A percentile compares a stretch with the other conserved stretches of the same genome.
phyloP scores from a whole-genome alignment of 1,140 invertebrate genomes.

The Frieseomelitta varia region DNA sequence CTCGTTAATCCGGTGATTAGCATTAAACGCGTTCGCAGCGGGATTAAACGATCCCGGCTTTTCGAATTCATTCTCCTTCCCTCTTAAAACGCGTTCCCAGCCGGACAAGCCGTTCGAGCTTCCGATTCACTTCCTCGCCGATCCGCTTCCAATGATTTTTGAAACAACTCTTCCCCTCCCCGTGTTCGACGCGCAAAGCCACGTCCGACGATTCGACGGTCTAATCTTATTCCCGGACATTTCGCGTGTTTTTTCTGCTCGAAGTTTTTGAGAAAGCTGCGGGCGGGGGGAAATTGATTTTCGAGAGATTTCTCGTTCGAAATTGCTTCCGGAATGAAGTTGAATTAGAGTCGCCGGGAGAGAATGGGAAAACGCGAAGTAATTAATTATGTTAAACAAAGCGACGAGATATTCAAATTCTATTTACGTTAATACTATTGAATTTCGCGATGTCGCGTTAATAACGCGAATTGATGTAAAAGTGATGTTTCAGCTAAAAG shows the following conservation, averaged over 20 bases:
- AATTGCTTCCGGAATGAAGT: no score
- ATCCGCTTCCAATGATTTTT: conserved; percentile 18
- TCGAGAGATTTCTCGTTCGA: no score
- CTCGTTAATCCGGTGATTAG: conserved; percentile 36
- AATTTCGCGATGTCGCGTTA: not conserved
- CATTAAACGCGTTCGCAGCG: conserved; percentile 13
- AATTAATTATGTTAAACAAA: not conserved
- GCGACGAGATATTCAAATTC: not conserved
- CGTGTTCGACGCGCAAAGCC: not conserved
- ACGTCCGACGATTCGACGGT: not conserved
- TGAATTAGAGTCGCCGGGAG: not conserved
- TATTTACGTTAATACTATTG: not conserved
- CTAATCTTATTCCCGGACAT: not conserved
- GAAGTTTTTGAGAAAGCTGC: no score
- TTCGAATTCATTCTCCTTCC: conserved; percentile 23
- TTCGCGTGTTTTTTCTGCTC: no score
- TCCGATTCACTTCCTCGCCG: not conserved
- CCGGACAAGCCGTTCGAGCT: no score
- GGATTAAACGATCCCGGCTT: conserved; percentile 19
- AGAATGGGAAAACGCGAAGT: not conserved
- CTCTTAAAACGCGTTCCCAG: not conserved
- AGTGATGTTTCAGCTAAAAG: not conserved
- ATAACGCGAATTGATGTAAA: not conserved
- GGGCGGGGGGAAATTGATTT: no score
- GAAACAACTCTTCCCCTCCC: not conserved